Percentiles rank a stretch among this genome's conserved stretches.
Evolutionary conservation across 1,140 invertebrate species (phyloP).

Genomic region (Macrobrachium rosenbergii): DNA sequence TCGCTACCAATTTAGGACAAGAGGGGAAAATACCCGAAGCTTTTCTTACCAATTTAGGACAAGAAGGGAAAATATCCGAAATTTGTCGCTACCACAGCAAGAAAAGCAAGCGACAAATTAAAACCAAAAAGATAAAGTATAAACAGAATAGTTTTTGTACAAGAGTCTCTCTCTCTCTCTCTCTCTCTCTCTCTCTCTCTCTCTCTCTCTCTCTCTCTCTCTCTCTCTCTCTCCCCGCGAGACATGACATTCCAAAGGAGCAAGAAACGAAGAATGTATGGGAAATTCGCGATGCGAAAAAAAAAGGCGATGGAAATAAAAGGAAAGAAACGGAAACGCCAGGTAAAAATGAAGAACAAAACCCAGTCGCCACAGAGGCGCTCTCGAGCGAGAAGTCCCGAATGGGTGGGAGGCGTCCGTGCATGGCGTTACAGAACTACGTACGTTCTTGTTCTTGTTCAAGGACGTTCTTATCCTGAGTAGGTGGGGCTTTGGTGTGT

Average conservation of each 20-base stretch:
- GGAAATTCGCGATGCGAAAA: neutral
- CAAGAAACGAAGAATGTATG: neutral
- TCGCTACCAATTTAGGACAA: neutral
- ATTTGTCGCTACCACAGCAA: neutral
- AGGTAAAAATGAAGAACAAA: neutral
- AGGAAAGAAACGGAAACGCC: neutral
- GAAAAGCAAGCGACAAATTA: too few species aligned
- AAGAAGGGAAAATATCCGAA: neutral
- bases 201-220: slow-evolving; percentile 22
- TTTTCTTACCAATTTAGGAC: neutral
- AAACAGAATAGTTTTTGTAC: too few species aligned
- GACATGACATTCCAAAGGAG: neutral
- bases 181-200: neutral
- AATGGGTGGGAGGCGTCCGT: too few species aligned
- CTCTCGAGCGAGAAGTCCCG: too few species aligned
- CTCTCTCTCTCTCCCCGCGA: neutral
- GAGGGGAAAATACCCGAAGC: neutral
- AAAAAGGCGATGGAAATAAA: neutral
- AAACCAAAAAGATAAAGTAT: too few species aligned
- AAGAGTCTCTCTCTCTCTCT: neutral
- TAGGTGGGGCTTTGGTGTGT: too few species aligned
- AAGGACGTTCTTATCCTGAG: too few species aligned
- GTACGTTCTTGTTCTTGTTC: too few species aligned
- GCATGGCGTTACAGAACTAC: too few species aligned
- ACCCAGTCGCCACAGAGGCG: neutral